Evolutionary conservation across 2,797 vertebrate species (phyloP).

Genomic region (Sebastes taczanowskii): DNA sequence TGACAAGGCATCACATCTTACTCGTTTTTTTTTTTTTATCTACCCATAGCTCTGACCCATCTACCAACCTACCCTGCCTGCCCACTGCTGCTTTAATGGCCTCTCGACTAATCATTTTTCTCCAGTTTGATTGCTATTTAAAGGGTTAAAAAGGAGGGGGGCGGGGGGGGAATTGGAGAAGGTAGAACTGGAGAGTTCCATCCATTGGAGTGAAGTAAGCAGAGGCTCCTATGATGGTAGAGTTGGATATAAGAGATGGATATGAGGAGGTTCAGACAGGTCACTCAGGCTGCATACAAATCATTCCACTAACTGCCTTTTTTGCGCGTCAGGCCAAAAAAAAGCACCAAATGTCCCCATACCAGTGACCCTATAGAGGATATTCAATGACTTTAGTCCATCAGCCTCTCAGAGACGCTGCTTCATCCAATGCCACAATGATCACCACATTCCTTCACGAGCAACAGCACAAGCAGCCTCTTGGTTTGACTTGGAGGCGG

Average conservation of each 20-base stretch:
- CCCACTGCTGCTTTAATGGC: not conserved
- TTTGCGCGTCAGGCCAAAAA: constrained; percentile 15
- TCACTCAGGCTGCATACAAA: constrained; percentile 5
- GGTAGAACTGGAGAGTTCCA: not conserved
- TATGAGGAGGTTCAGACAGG: constrained; percentile 1
- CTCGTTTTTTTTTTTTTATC: not conserved
- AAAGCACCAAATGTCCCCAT: not conserved
- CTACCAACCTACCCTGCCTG: not conserved
- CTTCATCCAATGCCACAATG: not conserved
- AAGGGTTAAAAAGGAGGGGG: not conserved
- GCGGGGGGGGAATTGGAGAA: too few species aligned
- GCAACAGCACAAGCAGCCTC: not conserved
- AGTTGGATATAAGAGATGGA: not conserved
- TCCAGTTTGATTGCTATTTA: not conserved
- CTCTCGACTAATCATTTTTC: too few species aligned
- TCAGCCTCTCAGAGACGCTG: not conserved
- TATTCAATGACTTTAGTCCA: not conserved
- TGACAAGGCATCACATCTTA: constrained; percentile 41
- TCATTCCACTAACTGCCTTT: not conserved
- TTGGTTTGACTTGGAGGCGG: constrained; percentile 6
- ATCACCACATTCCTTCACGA: not conserved
- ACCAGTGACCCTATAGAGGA: constrained; percentile 15
- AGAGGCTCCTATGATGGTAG: not conserved
- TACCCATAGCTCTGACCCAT: not conserved
- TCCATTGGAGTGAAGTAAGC: not conserved